Percentiles rank a stretch among this genome's conserved stretches.
Evolutionary conservation across 2,113 vertebrate species (phyloP).

Genomic region (Heterotilapia buettikoferi): DNA sequence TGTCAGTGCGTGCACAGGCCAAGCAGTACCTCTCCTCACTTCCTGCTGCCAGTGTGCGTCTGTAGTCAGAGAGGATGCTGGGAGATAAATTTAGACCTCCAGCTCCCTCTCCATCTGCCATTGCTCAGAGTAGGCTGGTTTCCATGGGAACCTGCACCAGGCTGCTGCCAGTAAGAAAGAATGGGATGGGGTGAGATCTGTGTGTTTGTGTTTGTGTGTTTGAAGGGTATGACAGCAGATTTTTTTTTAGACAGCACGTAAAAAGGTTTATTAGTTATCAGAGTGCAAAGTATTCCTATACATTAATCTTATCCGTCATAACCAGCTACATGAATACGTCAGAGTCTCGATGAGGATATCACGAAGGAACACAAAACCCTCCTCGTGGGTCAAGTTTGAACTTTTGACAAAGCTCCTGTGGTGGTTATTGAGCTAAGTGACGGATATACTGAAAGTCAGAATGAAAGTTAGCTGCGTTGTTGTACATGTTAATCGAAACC

Average conservation of each 20-base stretch:
- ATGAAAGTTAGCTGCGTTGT: background rate
- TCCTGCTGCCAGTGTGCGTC: constrained; percentile 70
- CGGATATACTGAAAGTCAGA: background rate
- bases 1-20: constrained; percentile 44
- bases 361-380: background rate
- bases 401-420: background rate
- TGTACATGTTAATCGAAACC: background rate
- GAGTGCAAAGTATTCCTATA: constrained; percentile 46
- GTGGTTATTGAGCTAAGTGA: background rate
- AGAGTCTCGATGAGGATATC: constrained; percentile 39
- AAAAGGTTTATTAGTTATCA: constrained; percentile 42
- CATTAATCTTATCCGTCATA: constrained; percentile 43
- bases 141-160: constrained; percentile 78
- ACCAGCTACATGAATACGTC: constrained; percentile 10
- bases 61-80: constrained; percentile 76
- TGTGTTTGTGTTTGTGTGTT: constrained; percentile 20
- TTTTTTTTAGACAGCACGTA: constrained; percentile 41
- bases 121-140: constrained; percentile 76
- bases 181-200: constrained; percentile 4
- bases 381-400: constrained; percentile 20
- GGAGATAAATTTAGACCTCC: constrained; percentile 80
- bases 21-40: constrained; percentile 61
- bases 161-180: constrained; percentile 63
- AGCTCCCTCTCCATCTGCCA: constrained; percentile 79
- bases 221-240: constrained; percentile 35